Evolutionary conservation across 2,888 invertebrate species (phyloP), one percentile per base, ranked within the genome.

Genomic region (Arctia plantaginis): DNA sequence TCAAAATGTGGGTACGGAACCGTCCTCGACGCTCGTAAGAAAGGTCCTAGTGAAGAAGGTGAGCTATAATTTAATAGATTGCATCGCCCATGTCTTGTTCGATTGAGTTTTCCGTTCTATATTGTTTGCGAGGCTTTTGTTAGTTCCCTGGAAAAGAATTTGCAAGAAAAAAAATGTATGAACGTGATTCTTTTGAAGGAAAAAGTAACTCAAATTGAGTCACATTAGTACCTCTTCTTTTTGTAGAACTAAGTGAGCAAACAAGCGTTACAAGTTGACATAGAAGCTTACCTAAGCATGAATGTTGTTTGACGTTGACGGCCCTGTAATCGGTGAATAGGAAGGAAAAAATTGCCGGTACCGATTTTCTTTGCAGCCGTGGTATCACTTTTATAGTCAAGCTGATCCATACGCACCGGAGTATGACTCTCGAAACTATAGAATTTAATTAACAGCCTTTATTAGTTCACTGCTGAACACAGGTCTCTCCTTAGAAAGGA

Each of bases 1-100:
- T 86, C 85, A 85, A 82, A 85, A 82, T 78, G 84, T 79, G 76
- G 73, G 75, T 66, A 71, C 79, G 74, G 76, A 77, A 77, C 71
- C 65, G 65, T 76, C 73, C 74, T 67, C 47, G 55, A 76, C 76
- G 71, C 79, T 74, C 81, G 79, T 76, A 51, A 72, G 51, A 69
- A 44, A 51, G 71, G 64, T 41, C 62, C 41, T n/a, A 33, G 47
- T 66, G 71, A 79, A 85, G 77, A 85, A 83, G 85, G 85, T 84
- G 78, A 55, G 47, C 71, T 67, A 76, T 85, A 81, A 84, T 84
- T 85, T 85, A 80, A 81, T 83, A 80, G 72, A 83, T 74, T 77
- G 73, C 66, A 73, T 71, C 69, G 69, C 68, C 70, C 74, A 30
- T 76, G 72, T 70, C 74, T 73, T 75, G 44, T 27, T 72, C 64